Evolutionary conservation across 2,888 invertebrate genomes (phyloP).

Genomic region (Deilephila elpenor): DNA sequence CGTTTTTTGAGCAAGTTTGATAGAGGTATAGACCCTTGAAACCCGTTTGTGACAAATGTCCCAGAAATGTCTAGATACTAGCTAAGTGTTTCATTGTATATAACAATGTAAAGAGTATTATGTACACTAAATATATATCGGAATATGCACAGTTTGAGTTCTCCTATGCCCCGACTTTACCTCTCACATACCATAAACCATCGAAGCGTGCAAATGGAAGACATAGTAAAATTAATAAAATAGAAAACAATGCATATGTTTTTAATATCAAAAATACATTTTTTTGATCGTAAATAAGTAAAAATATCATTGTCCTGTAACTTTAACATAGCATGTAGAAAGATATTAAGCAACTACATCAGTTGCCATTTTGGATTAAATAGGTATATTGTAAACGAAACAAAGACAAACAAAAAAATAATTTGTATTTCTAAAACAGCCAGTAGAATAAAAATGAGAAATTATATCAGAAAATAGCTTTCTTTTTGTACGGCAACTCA

Average conservation of each 20-base stretch:
- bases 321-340: too few relatives aligned
- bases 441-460: too few relatives aligned
- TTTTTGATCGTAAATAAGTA: background rate
- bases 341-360: too few relatives aligned
- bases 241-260: background rate
- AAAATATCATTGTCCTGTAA: too few relatives aligned
- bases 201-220: conserved; percentile 7
- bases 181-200: conserved; percentile 9
- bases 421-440: too few relatives aligned
- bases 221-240: background rate
- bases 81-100: conserved; percentile 13
- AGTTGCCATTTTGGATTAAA: too few relatives aligned
- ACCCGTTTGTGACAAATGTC: conserved; percentile 1
- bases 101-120: conserved; percentile 2
- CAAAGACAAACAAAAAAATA: too few relatives aligned
- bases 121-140: background rate
- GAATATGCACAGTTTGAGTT: conserved; percentile 8
- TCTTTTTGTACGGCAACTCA: too few relatives aligned
- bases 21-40: conserved; percentile 11
- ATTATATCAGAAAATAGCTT: too few relatives aligned
- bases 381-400: too few relatives aligned
- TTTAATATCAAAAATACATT: background rate
- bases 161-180: background rate
- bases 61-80: conserved; percentile 18
- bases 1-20: conserved; percentile 14